These are phyloP conservation scores for Neotragus moschatus DNA, from an alignment of 2,113 vertebrate species.

Conservation along the genomic window DNA sequence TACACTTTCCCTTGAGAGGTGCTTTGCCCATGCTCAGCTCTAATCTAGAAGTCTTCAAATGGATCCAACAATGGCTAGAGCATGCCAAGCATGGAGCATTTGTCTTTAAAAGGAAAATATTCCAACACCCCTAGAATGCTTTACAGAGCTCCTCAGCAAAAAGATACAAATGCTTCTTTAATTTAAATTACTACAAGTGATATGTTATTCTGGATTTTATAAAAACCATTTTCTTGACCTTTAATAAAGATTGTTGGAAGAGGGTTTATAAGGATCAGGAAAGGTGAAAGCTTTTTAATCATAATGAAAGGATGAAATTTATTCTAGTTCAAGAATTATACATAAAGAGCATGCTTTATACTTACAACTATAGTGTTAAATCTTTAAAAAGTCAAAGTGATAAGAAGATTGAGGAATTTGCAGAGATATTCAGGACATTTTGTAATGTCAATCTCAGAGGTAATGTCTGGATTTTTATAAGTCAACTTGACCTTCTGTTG, in stretches of 20 bases:
- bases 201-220: background rate
- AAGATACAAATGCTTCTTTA: background rate
- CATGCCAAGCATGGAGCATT: background rate
- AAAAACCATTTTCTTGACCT: constrained; percentile 1
- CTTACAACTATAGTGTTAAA: background rate
- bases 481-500: background rate
- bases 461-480: constrained; percentile 13
- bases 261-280: background rate
- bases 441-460: background rate
- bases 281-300: background rate
- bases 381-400: background rate
- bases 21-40: background rate
- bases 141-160: background rate
- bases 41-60: background rate
- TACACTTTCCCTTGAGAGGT: background rate
- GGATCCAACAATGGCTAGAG: background rate
- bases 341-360: background rate
- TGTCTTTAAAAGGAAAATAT: background rate
- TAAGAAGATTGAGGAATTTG: background rate
- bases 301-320: background rate
- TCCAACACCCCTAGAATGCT: background rate
- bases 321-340: background rate
- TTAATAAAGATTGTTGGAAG: background rate
- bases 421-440: background rate
- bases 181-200: background rate